These are phyloP conservation scores for Cancer borealis DNA, from an alignment of 2,888 invertebrate species.

Conservation along the genomic window DNA sequence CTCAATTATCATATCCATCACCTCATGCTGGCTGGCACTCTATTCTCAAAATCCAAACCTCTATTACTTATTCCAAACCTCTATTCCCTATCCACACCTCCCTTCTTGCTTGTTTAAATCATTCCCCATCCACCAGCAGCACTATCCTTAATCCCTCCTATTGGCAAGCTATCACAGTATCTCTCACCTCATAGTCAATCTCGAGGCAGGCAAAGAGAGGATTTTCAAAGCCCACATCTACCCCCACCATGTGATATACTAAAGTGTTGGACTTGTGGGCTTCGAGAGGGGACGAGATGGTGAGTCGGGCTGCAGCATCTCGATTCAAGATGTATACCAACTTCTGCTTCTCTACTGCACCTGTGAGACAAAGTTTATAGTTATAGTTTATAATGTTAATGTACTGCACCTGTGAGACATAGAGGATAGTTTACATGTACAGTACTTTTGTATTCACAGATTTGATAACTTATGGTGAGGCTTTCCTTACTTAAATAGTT, in stretches of 20 bases:
- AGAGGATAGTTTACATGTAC: background rate
- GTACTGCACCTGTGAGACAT: background rate
- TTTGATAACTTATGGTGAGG: no score
- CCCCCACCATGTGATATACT: conserved; percentile 98
- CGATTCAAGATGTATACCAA: conserved; percentile 98
- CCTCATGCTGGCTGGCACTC: no score
- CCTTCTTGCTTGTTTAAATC: background rate
- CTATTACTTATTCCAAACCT: background rate
- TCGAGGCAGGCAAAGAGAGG: conserved; percentile 99
- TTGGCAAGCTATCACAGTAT: background rate
- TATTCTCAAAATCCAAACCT: no score
- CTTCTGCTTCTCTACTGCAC: conserved; percentile 99
- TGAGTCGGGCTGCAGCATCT: conserved; percentile 97
- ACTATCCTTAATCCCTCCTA: background rate
- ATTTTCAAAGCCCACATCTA: conserved; percentile 99
- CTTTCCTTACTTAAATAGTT: no score
- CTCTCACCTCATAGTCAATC: conserved; percentile 94
- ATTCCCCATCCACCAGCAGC: background rate
- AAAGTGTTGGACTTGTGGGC: conserved; percentile 99
- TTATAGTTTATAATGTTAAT: background rate
- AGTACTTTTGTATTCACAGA: no score
- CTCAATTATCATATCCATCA: no score
- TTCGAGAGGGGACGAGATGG: conserved; percentile 98
- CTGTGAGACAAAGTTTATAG: conserved; percentile 81
- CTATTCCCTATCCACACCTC: background rate